These are phyloP conservation scores for Galeopterus variegatus DNA, from an alignment of 2,113 vertebrate genomes.

Conservation along the genomic window DNA sequence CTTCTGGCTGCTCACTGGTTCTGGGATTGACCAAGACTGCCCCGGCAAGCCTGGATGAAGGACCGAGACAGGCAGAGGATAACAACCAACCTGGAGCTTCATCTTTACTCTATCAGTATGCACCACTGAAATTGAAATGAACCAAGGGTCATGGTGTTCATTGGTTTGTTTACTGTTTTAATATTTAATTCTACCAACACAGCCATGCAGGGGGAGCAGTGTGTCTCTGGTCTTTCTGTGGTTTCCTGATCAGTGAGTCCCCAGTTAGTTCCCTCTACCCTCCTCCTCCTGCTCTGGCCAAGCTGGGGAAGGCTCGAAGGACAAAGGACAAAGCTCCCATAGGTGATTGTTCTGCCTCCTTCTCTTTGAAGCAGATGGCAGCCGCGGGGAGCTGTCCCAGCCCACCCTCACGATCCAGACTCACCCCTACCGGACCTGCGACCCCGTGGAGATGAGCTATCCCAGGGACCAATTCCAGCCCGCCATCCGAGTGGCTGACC, in stretches of 20 bases:
- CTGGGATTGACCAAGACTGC: not conserved
- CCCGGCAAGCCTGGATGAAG: not conserved
- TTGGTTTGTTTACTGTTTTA: not conserved
- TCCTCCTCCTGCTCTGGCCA: not conserved
- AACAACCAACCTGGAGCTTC: not conserved
- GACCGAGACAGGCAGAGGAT: not conserved
- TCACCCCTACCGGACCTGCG: conserved; percentile 96
- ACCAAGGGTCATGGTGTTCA: not conserved
- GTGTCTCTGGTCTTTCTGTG: not conserved
- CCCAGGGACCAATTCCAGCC: conserved; percentile 97
- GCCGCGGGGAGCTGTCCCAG: conserved; percentile 95
- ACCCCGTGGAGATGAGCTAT: conserved; percentile 98
- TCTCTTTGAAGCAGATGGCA: conserved; percentile 91
- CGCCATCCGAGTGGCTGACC: conserved; percentile 97
- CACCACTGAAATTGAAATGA: not conserved
- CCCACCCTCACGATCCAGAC: conserved; percentile 97
- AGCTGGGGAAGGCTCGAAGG: not conserved
- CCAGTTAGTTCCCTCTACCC: not conserved
- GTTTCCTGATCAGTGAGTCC: not conserved
- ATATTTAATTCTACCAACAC: not conserved
- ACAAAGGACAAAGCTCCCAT: not conserved
- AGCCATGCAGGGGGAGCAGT: not conserved
- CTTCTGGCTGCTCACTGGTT: not conserved
- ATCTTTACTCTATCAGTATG: not conserved
- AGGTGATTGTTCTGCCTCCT: conserved; percentile 81